Percentiles rank a stretch among this genome's conserved stretches.
Conservation (phyloP, 2,113 vertebrate species). For the Phyllostomus discolor region DNA sequence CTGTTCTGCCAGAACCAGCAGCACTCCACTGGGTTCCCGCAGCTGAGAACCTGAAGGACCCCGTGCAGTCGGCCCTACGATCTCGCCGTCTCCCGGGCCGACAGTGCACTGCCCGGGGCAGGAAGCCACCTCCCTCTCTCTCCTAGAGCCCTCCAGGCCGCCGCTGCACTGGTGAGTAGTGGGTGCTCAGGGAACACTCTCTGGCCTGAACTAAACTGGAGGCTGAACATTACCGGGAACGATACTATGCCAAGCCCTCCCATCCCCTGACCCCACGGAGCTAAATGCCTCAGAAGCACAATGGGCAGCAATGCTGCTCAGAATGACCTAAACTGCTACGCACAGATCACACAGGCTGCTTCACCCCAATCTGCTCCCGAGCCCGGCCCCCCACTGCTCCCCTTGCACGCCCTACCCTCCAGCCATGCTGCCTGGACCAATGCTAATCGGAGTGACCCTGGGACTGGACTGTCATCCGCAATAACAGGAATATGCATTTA, state of each 20-base stretch:
- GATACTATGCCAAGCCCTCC: background rate
- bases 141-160: background rate
- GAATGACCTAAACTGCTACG: background rate
- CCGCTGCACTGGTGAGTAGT: background rate
- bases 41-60: background rate
- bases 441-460: background rate
- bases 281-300: background rate
- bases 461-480: background rate
- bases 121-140: background rate
- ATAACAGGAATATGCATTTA: background rate
- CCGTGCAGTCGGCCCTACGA: background rate
- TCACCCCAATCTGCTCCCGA: background rate
- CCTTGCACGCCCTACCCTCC: background rate
- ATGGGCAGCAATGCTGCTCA: background rate
- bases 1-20: background rate
- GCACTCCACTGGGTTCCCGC: background rate
- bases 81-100: fast-evolving
- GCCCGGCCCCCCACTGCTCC: background rate
- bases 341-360: background rate
- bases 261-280: background rate
- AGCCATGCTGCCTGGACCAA: background rate
- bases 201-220: background rate
- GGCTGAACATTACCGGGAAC: background rate
- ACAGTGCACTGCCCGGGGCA: background rate
- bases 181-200: background rate